A percentile compares a stretch with the other conserved stretches of the same genome.
phyloP scores from a whole-genome alignment of 2,113 vertebrate species.

The Oophaga pumilio region DNA sequence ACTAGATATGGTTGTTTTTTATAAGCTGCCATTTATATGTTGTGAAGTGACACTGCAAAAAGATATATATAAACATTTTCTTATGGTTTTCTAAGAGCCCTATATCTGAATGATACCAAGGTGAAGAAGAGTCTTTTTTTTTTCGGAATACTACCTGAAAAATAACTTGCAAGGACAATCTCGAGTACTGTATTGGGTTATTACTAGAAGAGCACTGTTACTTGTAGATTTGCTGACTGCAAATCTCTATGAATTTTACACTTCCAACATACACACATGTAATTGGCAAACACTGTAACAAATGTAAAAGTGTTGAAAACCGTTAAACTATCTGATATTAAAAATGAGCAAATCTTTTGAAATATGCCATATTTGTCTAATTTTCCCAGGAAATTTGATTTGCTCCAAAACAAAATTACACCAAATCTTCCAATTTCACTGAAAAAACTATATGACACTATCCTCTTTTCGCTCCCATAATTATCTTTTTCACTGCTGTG shows the following conservation, averaged over 20 bases:
- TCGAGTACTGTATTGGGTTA: neutral
- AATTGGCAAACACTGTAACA: neutral
- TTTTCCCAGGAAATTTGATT: no score
- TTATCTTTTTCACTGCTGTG: no score
- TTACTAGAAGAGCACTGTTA: neutral
- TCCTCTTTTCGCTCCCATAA: no score
- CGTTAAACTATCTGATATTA: no score
- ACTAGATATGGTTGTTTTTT: neutral
- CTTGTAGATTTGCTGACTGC: neutral
- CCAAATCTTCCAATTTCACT: no score
- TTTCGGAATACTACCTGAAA: neutral
- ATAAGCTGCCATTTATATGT: neutral
- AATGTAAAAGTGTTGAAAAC: no score
- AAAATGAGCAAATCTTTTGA: no score
- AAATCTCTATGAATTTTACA: neutral
- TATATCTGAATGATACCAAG: neutral
- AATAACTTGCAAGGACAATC: neutral
- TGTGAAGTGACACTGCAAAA: neutral
- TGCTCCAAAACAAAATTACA: no score
- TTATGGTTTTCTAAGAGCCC: neutral
- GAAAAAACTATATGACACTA: no score
- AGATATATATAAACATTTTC: neutral
- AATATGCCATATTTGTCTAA: no score
- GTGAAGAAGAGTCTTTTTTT: neutral
- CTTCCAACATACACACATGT: neutral